Conservation (phyloP, 2,888 invertebrate genomes). For the Nomada flava region DNA sequence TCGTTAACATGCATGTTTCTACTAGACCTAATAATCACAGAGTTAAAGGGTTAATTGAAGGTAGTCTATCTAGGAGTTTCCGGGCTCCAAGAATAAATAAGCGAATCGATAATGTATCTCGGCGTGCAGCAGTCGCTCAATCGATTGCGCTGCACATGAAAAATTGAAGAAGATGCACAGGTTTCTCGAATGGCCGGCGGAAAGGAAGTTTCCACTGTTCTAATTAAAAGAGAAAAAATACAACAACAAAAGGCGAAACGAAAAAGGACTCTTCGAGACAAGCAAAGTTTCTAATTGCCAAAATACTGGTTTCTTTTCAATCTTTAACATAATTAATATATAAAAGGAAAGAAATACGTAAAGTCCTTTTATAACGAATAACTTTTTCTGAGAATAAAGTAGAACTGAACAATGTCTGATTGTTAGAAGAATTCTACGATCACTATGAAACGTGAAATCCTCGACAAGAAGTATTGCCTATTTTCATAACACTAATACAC, state of each 20-base stretch:
- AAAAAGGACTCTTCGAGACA: neutral
- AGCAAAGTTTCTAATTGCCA: too few relatives aligned
- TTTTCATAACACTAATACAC: neutral
- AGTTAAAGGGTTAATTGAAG: conserved; percentile 27
- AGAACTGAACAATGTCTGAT: neutral
- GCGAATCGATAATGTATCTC: conserved; percentile 53
- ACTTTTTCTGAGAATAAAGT: too few relatives aligned
- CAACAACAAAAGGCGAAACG: neutral
- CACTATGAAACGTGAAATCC: neutral
- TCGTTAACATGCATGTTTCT: too few relatives aligned
- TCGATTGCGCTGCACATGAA: conserved; percentile 50
- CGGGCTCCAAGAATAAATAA: conserved; percentile 47
- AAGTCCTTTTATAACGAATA: neutral
- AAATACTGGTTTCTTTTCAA: neutral
- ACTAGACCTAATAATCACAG: neutral
- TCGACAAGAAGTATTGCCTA: neutral
- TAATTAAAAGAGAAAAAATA: neutral
- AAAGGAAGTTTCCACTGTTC: conserved; percentile 9
- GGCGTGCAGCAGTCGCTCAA: conserved; percentile 27
- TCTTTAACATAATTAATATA: neutral
- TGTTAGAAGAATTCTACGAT: neutral
- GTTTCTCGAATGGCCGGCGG: conserved; percentile 3
- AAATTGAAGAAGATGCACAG: conserved; percentile 52
- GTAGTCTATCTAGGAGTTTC: conserved; percentile 27
- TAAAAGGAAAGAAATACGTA: neutral